A percentile compares a stretch with the other conserved stretches of the same genome.
Conservation (phyloP, 2,113 vertebrate species). For the Hypomesus transpacificus region DNA sequence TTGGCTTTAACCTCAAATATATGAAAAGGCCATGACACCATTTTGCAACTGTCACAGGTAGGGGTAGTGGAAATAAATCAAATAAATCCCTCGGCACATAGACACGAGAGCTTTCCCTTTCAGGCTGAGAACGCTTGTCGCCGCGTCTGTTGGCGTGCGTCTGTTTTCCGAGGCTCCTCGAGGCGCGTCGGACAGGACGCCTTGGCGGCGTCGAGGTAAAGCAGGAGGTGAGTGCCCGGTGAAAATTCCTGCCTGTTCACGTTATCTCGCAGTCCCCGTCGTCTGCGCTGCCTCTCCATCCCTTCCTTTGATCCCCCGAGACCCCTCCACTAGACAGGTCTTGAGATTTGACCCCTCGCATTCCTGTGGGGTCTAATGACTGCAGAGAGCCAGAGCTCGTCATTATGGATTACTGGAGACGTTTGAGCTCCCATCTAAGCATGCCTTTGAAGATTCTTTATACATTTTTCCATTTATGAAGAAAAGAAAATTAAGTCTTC, state of each 20-base stretch:
- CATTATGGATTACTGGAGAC: conserved; percentile 13
- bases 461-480: conserved; percentile 4
- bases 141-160: background rate
- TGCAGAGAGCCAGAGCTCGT: background rate
- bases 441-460: conserved; percentile 19
- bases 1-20: no score
- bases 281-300: conserved; percentile 36
- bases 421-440: conserved; percentile 6
- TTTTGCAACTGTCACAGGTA: no score
- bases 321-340: conserved; percentile 64
- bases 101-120: conserved; percentile 1
- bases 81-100: background rate
- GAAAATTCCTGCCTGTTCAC: conserved; percentile 49
- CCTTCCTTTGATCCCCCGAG: conserved; percentile 62
- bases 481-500: background rate
- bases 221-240: background rate
- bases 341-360: conserved; percentile 69
- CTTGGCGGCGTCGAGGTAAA: background rate
- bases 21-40: no score
- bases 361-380: conserved; percentile 64
- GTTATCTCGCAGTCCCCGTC: conserved; percentile 45
- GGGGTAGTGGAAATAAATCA: background rate
- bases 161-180: background rate
- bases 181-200: background rate
- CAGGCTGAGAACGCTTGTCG: background rate